Conservation (phyloP, 2,113 vertebrate species). For the Athene noctua region DNA sequence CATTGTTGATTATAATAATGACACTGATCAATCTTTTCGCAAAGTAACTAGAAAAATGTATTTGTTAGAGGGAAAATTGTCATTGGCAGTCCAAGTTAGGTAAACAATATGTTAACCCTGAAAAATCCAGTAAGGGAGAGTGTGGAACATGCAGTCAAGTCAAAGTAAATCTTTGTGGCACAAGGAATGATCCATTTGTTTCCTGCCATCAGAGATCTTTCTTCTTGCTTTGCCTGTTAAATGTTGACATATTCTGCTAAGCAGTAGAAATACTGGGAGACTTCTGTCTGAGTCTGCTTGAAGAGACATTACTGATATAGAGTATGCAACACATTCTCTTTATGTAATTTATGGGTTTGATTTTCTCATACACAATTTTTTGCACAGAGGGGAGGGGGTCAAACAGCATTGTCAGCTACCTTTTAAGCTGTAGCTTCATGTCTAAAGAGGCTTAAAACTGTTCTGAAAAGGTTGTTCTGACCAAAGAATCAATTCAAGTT, state of each 20-base stretch:
- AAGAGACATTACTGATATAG: background rate
- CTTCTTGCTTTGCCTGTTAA: background rate
- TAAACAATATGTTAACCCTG: background rate
- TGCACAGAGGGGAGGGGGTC: background rate
- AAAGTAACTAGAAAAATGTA: background rate
- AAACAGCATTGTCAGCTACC: background rate
- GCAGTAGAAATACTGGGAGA: background rate
- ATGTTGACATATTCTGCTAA: background rate
- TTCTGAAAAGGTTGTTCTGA: background rate
- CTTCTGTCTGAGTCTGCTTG: background rate
- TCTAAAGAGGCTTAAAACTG: background rate
- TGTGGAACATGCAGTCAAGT: background rate
- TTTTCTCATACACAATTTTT: background rate
- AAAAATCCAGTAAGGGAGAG: background rate
- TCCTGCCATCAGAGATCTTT: background rate
- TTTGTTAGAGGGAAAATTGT: background rate
- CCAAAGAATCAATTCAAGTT: background rate
- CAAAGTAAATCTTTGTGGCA: background rate
- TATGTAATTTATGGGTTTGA: background rate
- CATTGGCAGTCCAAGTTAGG: background rate
- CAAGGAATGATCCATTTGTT: background rate
- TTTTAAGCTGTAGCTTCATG: background rate
- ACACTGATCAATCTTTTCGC: background rate
- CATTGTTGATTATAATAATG: rapidly evolving
- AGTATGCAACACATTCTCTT: background rate